phyloP scores from a whole-genome alignment of 2,113 vertebrate genomes.

The Calidris pugnax region DNA sequence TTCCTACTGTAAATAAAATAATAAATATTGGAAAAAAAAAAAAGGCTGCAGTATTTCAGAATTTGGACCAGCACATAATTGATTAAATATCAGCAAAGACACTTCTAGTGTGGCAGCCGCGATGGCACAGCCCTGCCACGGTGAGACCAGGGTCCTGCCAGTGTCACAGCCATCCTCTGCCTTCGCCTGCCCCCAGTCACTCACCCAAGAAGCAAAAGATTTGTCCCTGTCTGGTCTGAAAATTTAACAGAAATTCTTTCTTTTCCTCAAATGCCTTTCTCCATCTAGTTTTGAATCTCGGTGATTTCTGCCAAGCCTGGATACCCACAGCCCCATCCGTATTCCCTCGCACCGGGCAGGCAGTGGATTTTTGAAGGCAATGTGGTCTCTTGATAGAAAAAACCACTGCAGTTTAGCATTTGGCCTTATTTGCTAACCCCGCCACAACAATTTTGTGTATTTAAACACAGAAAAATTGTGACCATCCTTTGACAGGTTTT shows the following conservation, averaged over 20 bases:
- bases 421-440: neutral
- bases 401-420: neutral
- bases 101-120: fast-evolving
- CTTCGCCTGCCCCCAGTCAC: neutral
- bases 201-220: neutral
- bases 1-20: neutral
- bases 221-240: neutral
- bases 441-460: too few relatives aligned
- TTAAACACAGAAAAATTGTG: neutral
- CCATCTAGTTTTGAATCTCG: fast-evolving
- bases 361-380: neutral
- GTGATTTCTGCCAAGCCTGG: neutral
- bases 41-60: neutral
- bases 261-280: neutral
- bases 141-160: neutral
- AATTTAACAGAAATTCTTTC: neutral
- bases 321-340: neutral
- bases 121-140: neutral
- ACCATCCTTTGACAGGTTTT: neutral
- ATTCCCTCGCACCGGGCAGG: neutral
- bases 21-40: neutral
- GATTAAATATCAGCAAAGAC: neutral
- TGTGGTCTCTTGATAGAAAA: neutral
- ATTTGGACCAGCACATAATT: neutral
- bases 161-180: neutral